Evolutionary conservation across 2,113 vertebrate genomes (phyloP).

Genomic region (Choloepus hoffmanni): DNA sequence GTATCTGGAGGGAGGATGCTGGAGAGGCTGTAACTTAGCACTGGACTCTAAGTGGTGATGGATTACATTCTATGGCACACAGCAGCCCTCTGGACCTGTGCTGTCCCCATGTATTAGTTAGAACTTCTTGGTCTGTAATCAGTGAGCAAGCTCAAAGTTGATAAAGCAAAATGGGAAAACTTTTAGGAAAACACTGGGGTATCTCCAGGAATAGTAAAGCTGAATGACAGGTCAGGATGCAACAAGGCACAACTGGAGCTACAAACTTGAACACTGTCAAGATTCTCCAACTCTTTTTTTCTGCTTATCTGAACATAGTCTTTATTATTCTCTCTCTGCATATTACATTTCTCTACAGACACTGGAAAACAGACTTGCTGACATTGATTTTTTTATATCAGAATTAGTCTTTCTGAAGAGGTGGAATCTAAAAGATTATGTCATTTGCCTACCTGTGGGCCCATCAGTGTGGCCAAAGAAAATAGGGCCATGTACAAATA

Average conservation of each 20-base stretch:
- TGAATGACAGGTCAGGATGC: neutral
- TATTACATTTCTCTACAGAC: neutral
- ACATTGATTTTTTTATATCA: neutral
- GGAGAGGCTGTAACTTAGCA: neutral
- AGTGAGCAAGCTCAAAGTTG: neutral
- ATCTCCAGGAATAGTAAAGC: neutral
- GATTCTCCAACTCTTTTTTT: neutral
- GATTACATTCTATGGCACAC: neutral
- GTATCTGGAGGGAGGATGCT: neutral
- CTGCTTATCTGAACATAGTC: neutral
- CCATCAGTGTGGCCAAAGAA: neutral
- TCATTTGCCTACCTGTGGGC: neutral
- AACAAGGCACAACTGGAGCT: neutral
- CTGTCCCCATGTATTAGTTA: neutral
- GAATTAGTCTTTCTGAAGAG: neutral
- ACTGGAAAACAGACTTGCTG: neutral
- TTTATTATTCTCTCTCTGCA: neutral
- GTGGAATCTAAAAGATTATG: neutral
- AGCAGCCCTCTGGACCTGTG: neutral
- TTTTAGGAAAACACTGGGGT: neutral
- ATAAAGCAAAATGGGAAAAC: constrained; percentile 16
- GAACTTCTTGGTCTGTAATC: neutral
- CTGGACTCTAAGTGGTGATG: neutral
- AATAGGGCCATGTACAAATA: neutral
- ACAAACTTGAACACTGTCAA: neutral